phyloP scores from a whole-genome alignment of 2,888 invertebrate genomes.

The Drosophila borealis region DNA sequence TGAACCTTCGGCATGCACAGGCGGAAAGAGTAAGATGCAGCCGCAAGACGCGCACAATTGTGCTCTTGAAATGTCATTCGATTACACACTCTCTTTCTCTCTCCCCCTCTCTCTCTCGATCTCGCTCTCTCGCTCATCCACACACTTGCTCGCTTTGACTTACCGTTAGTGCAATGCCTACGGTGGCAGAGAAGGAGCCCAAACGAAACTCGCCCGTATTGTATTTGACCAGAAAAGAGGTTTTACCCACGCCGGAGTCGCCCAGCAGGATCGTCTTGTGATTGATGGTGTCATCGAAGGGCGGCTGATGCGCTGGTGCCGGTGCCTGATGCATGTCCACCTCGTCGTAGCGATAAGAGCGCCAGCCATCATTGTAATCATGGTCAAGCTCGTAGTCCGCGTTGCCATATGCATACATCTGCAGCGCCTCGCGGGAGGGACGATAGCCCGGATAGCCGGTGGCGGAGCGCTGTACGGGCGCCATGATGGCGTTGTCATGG shows the following conservation, averaged over 20 bases:
- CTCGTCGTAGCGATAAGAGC: constrained; percentile 84
- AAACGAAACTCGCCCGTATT: constrained; percentile 96
- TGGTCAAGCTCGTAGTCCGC: constrained; percentile 74
- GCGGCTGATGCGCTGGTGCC: constrained; percentile 61
- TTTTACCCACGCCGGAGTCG: constrained; percentile 97
- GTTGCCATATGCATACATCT: constrained; percentile 85
- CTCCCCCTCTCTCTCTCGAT: background rate
- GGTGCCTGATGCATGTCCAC: constrained; percentile 79
- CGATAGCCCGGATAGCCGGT: constrained; percentile 93
- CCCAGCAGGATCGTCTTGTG: constrained; percentile 96
- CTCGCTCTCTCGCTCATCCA: background rate
- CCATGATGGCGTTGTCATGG: constrained; percentile 68
- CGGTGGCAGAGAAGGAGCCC: constrained; percentile 96
- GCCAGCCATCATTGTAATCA: constrained; percentile 83
- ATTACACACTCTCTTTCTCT: background rate
- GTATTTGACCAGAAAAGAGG: constrained; percentile 95
- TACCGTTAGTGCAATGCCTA: constrained; percentile 97
- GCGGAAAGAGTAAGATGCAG: constrained; percentile 1
- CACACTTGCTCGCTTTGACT: constrained; percentile 84
- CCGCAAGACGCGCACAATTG: background rate
- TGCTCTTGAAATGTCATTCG: constrained; percentile 1
- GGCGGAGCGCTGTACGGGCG: constrained; percentile 85
- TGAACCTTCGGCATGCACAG: constrained; percentile 33
- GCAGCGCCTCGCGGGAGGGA: constrained; percentile 89
- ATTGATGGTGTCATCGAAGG: constrained; percentile 87